Percentiles rank a stretch among this genome's conserved stretches.
These are phyloP conservation scores for Platyrinchus mystaceus DNA, from an alignment of 2,797 vertebrate species.

Conservation along the genomic window DNA sequence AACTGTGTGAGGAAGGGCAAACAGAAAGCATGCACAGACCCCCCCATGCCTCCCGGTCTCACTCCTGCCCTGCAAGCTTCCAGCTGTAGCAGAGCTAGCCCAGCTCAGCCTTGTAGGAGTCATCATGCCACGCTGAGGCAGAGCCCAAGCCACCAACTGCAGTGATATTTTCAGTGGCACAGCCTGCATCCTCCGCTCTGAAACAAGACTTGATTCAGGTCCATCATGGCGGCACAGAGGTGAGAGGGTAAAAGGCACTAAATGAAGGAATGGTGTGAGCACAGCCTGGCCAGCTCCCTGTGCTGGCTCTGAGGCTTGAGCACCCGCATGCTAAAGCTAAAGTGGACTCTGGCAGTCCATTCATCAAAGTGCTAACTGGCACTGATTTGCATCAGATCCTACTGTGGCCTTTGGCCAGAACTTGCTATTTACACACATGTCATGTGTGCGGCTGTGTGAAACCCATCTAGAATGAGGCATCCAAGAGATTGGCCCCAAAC, in stretches of 20 bases:
- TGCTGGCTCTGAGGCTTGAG: neutral
- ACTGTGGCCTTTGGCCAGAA: neutral
- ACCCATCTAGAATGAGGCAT: neutral
- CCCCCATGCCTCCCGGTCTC: neutral
- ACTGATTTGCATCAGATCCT: neutral
- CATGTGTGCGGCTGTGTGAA: fast-evolving
- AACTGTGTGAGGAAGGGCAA: neutral
- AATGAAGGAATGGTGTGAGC: neutral
- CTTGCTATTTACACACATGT: neutral
- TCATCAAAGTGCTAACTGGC: neutral
- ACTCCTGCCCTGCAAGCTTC: neutral
- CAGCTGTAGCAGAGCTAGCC: neutral
- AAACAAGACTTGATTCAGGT: neutral
- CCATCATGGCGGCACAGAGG: neutral
- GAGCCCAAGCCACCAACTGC: neutral
- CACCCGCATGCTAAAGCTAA: neutral
- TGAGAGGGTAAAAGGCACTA: neutral
- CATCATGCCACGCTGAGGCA: neutral
- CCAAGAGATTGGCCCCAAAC: fast-evolving
- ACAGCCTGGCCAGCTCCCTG: neutral
- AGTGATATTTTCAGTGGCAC: neutral
- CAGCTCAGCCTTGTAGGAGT: neutral
- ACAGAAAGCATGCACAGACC: neutral
- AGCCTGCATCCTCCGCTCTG: neutral
- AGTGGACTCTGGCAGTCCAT: neutral